Conservation (phyloP, 2,888 invertebrate genomes). For the Pterostichus madidus region DNA sequence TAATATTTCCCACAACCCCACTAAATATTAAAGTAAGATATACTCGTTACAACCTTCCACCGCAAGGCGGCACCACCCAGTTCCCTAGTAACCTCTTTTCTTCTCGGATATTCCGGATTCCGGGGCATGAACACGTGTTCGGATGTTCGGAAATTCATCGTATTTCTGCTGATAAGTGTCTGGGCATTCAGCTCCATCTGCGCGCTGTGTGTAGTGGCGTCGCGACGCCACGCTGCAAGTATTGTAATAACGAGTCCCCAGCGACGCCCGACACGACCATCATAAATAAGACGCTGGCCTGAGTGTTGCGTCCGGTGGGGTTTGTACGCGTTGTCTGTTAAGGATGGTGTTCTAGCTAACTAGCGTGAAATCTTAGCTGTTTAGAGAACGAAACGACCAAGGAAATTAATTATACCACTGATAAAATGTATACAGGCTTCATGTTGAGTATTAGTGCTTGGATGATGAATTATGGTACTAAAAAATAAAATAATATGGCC, state of each 20-base stretch:
- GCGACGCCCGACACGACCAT: constrained; percentile 9
- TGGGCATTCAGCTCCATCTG: constrained; percentile 13
- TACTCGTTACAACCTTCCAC: neutral
- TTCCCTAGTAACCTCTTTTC: neutral
- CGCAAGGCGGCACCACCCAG: neutral
- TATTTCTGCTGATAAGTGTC: constrained; percentile 36
- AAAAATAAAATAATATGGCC: no score
- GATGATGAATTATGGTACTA: no score
- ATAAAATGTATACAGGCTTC: no score
- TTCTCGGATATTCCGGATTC: neutral
- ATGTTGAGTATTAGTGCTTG: no score
- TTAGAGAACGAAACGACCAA: neutral
- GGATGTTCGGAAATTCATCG: constrained; percentile 35
- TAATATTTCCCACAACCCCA: neutral
- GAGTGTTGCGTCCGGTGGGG: neutral
- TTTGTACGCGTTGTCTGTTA: no score
- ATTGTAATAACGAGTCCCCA: constrained; percentile 63
- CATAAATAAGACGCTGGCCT: neutral
- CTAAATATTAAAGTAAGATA: constrained; percentile 12
- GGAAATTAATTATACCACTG: neutral
- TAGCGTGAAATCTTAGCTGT: neutral
- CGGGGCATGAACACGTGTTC: constrained; percentile 31
- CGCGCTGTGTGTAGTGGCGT: neutral
- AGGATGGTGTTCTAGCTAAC: no score
- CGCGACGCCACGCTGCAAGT: constrained; percentile 47